A percentile compares a stretch with the other conserved stretches of the same genome.
These are phyloP conservation scores for Procapra przewalskii DNA, from an alignment of 2,113 vertebrate species.

Conservation along the genomic window DNA sequence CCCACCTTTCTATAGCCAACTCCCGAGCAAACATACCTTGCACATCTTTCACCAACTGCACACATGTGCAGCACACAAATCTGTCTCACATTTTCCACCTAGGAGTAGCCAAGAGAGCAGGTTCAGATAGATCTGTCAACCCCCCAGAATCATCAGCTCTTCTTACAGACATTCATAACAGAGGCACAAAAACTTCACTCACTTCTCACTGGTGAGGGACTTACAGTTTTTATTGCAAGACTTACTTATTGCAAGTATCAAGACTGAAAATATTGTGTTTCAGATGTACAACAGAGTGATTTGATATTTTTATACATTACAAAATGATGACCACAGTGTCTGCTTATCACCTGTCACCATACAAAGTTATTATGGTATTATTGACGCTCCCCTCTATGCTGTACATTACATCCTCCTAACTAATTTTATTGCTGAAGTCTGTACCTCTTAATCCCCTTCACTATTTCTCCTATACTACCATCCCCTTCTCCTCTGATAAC, in stretches of 20 bases:
- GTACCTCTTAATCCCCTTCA: background rate
- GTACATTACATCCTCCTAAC: background rate
- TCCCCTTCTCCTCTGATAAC: background rate
- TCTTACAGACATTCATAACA: background rate
- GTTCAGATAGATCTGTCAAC: background rate
- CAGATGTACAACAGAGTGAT: background rate
- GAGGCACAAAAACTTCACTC: background rate
- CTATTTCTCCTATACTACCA: background rate
- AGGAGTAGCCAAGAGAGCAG: background rate
- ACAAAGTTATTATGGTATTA: background rate
- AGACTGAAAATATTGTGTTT: background rate
- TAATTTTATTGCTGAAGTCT: background rate
- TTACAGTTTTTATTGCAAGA: background rate
- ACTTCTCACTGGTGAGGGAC: background rate
- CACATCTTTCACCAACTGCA: background rate
- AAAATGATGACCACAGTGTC: background rate
- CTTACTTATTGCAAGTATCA: background rate
- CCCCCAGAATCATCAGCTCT: background rate
- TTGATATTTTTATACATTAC: background rate
- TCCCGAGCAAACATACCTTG: background rate
- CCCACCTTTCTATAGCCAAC: background rate
- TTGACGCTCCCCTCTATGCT: background rate
- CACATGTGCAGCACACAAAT: accelerated
- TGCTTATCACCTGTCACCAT: background rate
- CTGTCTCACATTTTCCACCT: background rate